A percentile compares a stretch with the other conserved stretches of the same genome.
These are phyloP conservation scores for Anadara kagoshimensis DNA, from an alignment of 1,140 invertebrate genomes.

Conservation along the genomic window DNA sequence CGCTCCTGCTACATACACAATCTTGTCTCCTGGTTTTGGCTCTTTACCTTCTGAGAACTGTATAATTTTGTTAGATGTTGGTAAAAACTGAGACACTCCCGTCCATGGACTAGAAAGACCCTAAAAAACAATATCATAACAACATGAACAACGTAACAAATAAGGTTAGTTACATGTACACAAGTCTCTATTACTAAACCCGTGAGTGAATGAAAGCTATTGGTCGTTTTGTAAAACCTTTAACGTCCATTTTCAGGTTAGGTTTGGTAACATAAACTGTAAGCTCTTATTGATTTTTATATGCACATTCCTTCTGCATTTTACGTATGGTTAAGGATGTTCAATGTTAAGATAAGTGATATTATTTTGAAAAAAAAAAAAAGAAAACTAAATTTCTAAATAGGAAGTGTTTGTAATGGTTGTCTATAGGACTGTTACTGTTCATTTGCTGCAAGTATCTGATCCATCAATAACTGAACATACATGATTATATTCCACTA, in stretches of 20 bases:
- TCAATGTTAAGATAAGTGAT: too few relatives aligned
- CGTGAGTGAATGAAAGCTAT: not conserved
- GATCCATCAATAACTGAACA: too few relatives aligned
- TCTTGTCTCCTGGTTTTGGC: conserved; percentile 86
- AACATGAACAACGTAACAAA: not conserved
- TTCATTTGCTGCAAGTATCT: too few relatives aligned
- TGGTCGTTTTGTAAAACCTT: not conserved
- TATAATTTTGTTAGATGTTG: conserved; percentile 98
- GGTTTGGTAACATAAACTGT: not conserved
- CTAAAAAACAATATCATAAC: conserved; percentile 49
- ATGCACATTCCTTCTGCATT: too few relatives aligned
- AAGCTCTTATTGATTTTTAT: too few relatives aligned
- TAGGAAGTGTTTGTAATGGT: too few relatives aligned
- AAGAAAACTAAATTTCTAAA: too few relatives aligned
- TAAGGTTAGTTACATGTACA: not conserved
- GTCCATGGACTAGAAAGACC: conserved; percentile 95
- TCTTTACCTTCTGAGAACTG: conserved; percentile 78
- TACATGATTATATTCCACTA: too few relatives aligned
- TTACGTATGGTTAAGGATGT: too few relatives aligned
- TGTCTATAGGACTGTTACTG: too few relatives aligned
- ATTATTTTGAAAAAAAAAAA: too few relatives aligned
- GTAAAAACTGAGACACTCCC: conserved; percentile 97
- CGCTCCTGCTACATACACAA: conserved; percentile 98
- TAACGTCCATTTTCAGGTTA: not conserved
- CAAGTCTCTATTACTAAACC: not conserved